A percentile compares a stretch with the other conserved stretches of the same genome.
phyloP scores from a whole-genome alignment of 2,888 invertebrate genomes.

The Bibio marci region DNA sequence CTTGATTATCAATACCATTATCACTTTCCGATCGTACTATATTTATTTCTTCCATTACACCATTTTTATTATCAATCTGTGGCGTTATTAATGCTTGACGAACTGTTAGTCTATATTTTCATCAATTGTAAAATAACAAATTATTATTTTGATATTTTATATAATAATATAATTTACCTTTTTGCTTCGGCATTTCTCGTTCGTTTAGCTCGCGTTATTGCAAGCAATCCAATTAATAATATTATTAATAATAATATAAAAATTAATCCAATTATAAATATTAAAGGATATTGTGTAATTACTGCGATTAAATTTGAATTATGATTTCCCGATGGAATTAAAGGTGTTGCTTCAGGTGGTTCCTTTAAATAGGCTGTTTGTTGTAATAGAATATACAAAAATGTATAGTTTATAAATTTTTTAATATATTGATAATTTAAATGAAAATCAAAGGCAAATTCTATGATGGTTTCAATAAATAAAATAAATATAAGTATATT shows the following conservation, averaged over 20 bases:
- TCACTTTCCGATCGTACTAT: background rate
- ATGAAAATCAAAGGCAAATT: background rate
- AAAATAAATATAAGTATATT: background rate
- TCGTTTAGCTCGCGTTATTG: constrained; percentile 22
- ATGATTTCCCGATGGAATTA: constrained; percentile 22
- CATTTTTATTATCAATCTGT: background rate
- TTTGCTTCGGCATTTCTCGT: constrained; percentile 18
- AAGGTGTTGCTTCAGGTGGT: constrained; percentile 27
- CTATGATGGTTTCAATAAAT: background rate
- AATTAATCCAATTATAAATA: constrained; percentile 22
- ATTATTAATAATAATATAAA: constrained; percentile 23
- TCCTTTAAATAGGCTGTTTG: constrained; percentile 25
- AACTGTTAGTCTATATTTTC: background rate
- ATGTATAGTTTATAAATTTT: constrained; percentile 1
- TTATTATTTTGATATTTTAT: too few species aligned
- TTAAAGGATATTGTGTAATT: constrained; percentile 22
- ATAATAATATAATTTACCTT: constrained; percentile 14
- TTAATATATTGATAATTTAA: background rate
- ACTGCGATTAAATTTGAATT: constrained; percentile 20
- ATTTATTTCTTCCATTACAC: background rate
- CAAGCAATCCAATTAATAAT: constrained; percentile 20
- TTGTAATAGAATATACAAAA: background rate
- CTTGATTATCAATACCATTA: constrained; percentile 12
- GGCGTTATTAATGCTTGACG: background rate
- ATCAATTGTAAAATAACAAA: background rate